A percentile compares a stretch with the other conserved stretches of the same genome.
These are phyloP conservation scores for Amphibalanus amphitrite DNA, from an alignment of 1,140 invertebrate species.

Conservation along the genomic window DNA sequence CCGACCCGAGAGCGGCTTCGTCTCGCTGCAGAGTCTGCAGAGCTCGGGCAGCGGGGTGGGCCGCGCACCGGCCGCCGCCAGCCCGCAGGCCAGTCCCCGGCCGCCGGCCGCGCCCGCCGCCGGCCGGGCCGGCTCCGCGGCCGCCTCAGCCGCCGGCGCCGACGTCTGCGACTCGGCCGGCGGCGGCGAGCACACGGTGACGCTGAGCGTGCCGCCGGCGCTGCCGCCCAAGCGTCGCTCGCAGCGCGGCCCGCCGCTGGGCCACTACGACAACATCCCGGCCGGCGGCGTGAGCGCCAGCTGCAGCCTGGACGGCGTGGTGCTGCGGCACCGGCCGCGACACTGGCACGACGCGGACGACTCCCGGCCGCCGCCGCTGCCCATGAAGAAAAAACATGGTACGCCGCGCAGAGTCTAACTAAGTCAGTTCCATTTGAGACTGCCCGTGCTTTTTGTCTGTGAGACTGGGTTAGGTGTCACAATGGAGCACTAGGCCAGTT, in stretches of 20 bases:
- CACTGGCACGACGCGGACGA: constrained; percentile 21
- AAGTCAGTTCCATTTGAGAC: too few relatives aligned
- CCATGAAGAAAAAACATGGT: constrained; percentile 84
- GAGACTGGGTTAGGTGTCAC: too few relatives aligned
- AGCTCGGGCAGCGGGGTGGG: too few relatives aligned
- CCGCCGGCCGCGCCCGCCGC: neutral
- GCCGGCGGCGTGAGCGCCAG: neutral
- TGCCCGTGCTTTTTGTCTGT: too few relatives aligned
- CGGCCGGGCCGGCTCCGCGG: neutral
- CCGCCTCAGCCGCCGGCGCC: neutral
- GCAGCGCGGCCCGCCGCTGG: neutral
- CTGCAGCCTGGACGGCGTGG: neutral
- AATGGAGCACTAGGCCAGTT: too few relatives aligned
- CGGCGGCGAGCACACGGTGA: constrained; percentile 10
- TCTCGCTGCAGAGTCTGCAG: neutral
- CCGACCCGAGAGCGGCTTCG: constrained; percentile 1
- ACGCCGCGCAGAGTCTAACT: too few relatives aligned
- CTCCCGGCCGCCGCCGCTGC: constrained; percentile 57
- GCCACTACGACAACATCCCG: neutral
- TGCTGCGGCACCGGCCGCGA: constrained; percentile 4
- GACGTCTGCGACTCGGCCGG: neutral
- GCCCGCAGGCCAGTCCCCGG: neutral
- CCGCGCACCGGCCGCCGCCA: neutral
- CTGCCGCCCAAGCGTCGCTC: constrained; percentile 40
- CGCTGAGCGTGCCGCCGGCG: constrained; percentile 35